Evolutionary conservation across 2,888 invertebrate species (phyloP), one percentile per base, ranked within the genome.

Genomic region (Campoplex nolae): DNA sequence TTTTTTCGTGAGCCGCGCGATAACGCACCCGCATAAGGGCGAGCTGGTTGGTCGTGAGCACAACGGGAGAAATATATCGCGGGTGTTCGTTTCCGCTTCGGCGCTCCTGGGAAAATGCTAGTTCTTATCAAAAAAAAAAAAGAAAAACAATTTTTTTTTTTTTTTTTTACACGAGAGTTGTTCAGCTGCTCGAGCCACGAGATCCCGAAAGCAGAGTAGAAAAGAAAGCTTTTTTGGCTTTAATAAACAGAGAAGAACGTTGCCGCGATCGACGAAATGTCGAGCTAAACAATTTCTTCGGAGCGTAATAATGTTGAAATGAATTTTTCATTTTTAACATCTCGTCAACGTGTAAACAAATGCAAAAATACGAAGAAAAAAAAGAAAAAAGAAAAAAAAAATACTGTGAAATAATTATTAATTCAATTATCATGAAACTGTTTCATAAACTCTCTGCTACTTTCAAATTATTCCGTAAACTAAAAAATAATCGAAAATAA

Each of bases 21-120:
- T 93, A 93, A 92, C 74, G 70, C 88, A 89, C 92, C 92, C 92
- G 92, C 93, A 93, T 92, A 88, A 80, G 81, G 74, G 86, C 85
- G 67, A 76, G 67, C 83, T 68, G 78, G 75, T 67, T 58, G 51
- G 78, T 65, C 32, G 85, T 58, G 38, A 76, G 73, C 65, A 48
- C 45, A 70, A 82, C 78, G 56, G 38, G 83, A 75, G 78, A 62
- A 71, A 74, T 73, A 74, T 73, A 78, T 73, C 81, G 81, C 82
- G 81, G 56, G 76, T 67, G 67, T 73, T 84, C 86, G 86, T 88
- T 89, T 88, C 88, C 88, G 88, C 82, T 88, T 65, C 54, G 79
- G 51, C 65, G 56, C 89, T 88, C 89, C 90, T 92, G 92, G 91
- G 91, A 93, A 92, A 92, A 88, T 91, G 91, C 54, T 38, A 91